Evolutionary conservation across 2,113 vertebrate genomes (phyloP).

Genomic region (Illadopsis cleaveri): DNA sequence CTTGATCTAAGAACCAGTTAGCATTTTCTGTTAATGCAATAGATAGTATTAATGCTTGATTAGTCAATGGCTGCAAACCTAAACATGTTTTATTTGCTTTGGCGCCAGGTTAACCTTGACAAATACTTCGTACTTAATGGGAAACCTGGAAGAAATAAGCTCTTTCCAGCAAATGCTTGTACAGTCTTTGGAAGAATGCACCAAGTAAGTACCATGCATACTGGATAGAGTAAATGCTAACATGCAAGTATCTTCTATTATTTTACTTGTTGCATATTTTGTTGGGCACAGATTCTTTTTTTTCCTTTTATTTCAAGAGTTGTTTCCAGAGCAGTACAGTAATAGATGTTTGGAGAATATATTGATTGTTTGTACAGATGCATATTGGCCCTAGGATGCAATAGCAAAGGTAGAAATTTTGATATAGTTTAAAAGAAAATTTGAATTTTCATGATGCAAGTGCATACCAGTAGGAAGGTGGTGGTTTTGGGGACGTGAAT

Average conservation of each 20-base stretch:
- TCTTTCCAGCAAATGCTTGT: conserved; percentile 97
- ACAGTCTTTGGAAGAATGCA: conserved; percentile 95
- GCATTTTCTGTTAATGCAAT: background rate
- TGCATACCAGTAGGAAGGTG: background rate
- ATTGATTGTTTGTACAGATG: background rate
- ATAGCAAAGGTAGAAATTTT: background rate
- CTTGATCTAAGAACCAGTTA: background rate
- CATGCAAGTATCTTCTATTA: background rate
- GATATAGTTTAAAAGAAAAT: background rate
- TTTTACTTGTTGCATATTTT: background rate
- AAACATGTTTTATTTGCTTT: conserved; percentile 16
- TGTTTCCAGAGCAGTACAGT: background rate
- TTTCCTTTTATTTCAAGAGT: background rate
- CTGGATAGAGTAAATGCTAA: background rate
- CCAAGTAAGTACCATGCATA: conserved; percentile 84
- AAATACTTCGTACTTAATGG: conserved; percentile 86
- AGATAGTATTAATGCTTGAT: background rate
- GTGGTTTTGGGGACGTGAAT: background rate
- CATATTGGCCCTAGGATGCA: background rate
- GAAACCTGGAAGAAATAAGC: conserved; percentile 96
- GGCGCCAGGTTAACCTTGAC: conserved; percentile 81
- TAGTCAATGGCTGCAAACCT: background rate
- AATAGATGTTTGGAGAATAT: background rate
- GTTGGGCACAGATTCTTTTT: background rate
- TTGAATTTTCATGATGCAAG: background rate